Evolutionary conservation across 2,888 invertebrate species (phyloP).

Genomic region (Chrysolina haemoptera): DNA sequence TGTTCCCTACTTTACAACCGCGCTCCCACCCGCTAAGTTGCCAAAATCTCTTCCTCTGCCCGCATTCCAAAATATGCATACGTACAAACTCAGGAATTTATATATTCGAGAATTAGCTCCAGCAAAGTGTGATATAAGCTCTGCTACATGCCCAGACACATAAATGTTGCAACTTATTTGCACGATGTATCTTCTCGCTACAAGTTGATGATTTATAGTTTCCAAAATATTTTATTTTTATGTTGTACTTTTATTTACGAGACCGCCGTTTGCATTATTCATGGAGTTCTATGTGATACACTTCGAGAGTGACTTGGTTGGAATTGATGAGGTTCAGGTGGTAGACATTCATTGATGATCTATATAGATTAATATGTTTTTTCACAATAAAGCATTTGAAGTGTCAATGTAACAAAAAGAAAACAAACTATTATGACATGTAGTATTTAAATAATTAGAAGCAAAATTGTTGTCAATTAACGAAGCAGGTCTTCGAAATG

Average conservation of each 20-base stretch:
- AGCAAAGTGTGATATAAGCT: slow-evolving; percentile 46
- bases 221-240: slow-evolving; percentile 14
- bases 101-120: slow-evolving; percentile 45
- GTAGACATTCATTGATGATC: too few relatives aligned
- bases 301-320: background rate
- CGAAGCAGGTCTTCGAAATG: too few relatives aligned
- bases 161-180: slow-evolving; percentile 35
- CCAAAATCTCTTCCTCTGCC: slow-evolving; percentile 40
- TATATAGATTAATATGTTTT: too few relatives aligned
- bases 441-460: too few relatives aligned
- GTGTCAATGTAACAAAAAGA: too few relatives aligned
- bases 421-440: too few relatives aligned
- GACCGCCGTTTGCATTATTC: background rate
- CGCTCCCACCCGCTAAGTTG: slow-evolving; percentile 36
- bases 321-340: background rate
- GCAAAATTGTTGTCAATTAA: too few relatives aligned
- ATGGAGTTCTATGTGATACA: background rate
- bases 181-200: slow-evolving; percentile 10
- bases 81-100: slow-evolving; percentile 41
- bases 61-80: slow-evolving; percentile 44
- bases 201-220: background rate
- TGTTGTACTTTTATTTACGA: slow-evolving; percentile 13
- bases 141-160: slow-evolving; percentile 34
- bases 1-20: background rate
- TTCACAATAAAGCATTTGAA: too few relatives aligned